A percentile compares a stretch with the other conserved stretches of the same genome.
These are phyloP conservation scores for Acomys russatus DNA, from an alignment of 2,797 vertebrate species.

Conservation along the genomic window DNA sequence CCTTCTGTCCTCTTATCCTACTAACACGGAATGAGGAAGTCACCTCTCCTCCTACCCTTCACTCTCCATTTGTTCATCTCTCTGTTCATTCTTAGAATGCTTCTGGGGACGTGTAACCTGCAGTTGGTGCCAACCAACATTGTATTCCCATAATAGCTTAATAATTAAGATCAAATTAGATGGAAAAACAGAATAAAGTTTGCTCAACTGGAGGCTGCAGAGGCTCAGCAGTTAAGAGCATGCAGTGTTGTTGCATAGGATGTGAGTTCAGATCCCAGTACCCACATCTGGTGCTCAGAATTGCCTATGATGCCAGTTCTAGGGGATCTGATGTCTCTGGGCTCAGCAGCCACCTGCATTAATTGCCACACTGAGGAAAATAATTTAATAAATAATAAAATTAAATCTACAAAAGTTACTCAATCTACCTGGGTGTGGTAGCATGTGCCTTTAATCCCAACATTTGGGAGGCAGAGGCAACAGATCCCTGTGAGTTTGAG, in stretches of 20 bases:
- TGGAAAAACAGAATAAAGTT: not conserved
- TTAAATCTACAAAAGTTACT: not conserved
- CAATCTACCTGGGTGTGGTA: not conserved
- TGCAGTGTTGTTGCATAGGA: not conserved
- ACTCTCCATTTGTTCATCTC: not conserved
- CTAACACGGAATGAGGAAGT: not conserved
- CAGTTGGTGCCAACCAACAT: not conserved
- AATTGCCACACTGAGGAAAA: not conserved
- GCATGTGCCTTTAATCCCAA: not conserved
- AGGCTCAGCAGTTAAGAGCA: not conserved
- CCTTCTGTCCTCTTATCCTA: not conserved
- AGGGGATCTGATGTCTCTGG: not conserved
- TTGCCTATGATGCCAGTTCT: not conserved
- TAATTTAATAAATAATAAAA: not conserved
- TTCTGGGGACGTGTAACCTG: not conserved
- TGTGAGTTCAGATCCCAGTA: not conserved
- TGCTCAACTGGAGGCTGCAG: not conserved
- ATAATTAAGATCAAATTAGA: slow-evolving; percentile 14
- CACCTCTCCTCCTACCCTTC: not conserved
- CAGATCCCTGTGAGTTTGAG: not conserved
- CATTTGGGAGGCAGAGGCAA: not conserved
- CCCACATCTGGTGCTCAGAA: not conserved
- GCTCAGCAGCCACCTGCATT: not conserved
- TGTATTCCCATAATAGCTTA: not conserved
- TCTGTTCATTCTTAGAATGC: not conserved